Evolutionary conservation across 2,888 invertebrate species (phyloP), one percentile per base, ranked within the genome.

Genomic region (Drosophila setosimentum): DNA sequence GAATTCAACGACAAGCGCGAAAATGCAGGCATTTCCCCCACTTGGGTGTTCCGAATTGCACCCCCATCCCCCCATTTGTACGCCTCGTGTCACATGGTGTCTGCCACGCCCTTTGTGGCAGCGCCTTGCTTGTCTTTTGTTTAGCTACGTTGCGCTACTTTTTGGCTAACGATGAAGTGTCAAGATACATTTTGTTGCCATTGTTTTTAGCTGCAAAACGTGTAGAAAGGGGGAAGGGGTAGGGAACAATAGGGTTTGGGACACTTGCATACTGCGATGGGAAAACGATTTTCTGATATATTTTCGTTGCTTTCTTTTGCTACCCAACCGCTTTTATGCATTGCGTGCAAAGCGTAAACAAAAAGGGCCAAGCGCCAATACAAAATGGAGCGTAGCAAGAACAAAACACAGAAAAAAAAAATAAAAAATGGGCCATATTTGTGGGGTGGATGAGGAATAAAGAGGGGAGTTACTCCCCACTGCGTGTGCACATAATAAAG

Each of bases 1-100:
- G 92, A 92, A 91, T 91, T 92, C 89, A 82, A 91, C 89, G 84
- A 88, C 87, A 82, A 89, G 82, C 88, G 82, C 82, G 78, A 83
- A 90, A 83, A 91, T 89, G 78, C 82, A 82, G 75, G 62, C 74
- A 69, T 63, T 77, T 71, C 45, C 45, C 61, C 62, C 27, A 45
- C n/a, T 42, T 4, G 45, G 45, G 16, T 45, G 45, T 4, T 45
- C 2, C 45, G 21, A 2, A 7, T 42, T 3, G 16, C 24, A 24
- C 8, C 7, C 11, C 13, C 27, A 1, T 6, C 7, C 27, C n/a
- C 35, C 1, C 2, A 1, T 24, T 16, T 16, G 27, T 24, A 24
- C 51, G 30, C 29, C 67, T 55, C 87, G 89, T 89, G 90, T 83
- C 85, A 87, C 75, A 75, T 76, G 80, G 88, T 82, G 83, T 83